A percentile compares a stretch with the other conserved stretches of the same genome.
phyloP scores from a whole-genome alignment of 2,797 vertebrate genomes.

The Sarcoramphus papa region DNA sequence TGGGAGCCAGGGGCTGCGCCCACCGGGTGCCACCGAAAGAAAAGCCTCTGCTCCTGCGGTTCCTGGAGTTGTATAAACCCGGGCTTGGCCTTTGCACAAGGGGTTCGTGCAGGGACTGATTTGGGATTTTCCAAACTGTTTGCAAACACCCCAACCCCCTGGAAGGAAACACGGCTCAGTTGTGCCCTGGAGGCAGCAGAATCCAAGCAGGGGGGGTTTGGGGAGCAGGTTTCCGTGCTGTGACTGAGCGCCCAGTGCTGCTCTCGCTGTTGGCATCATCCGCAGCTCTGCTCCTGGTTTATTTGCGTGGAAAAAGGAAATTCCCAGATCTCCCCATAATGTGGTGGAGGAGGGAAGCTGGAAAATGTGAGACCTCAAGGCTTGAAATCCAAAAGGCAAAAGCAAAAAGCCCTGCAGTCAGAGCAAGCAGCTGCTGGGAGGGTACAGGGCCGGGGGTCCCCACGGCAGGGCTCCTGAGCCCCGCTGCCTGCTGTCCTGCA shows the following conservation, averaged over 20 bases:
- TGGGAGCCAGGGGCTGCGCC: background rate
- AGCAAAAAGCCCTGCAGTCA: no score
- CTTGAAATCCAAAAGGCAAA: background rate
- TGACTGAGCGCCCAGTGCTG: background rate
- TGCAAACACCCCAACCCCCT: background rate
- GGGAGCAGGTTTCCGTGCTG: background rate
- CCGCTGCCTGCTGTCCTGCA: background rate
- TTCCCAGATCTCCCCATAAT: background rate
- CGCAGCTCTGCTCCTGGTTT: background rate
- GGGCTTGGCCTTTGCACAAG: background rate
- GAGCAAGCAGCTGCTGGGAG: background rate
- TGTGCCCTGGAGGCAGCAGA: background rate
- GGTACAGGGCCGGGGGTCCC: background rate
- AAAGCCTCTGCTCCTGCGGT: background rate
- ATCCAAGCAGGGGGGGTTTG: background rate
- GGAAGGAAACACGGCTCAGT: background rate
- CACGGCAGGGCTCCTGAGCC: no score
- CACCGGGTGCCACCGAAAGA: accelerated
- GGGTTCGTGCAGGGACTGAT: background rate
- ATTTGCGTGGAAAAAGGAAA: background rate
- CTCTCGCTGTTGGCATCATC: background rate
- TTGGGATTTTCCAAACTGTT: background rate
- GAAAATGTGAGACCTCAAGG: background rate
- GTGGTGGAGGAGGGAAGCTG: background rate
- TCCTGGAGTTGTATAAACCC: no score